These are phyloP conservation scores for Holacanthella duospinosa DNA, from an alignment of 2,888 invertebrate species.

Conservation along the genomic window DNA sequence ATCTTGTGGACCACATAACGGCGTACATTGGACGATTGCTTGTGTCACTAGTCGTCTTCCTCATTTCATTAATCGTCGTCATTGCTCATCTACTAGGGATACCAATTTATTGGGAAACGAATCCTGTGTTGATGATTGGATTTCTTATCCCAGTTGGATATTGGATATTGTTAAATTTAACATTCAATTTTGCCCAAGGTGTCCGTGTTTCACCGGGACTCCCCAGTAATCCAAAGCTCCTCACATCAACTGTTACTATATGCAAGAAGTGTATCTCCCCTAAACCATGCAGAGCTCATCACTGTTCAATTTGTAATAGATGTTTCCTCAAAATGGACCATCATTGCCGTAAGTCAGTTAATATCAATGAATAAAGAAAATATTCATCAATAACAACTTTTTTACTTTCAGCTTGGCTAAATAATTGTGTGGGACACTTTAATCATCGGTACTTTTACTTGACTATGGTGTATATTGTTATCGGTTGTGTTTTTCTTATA, in stretches of 20 bases:
- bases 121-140: constrained; percentile 52
- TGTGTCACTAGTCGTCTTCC: constrained; percentile 64
- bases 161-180: constrained; percentile 79
- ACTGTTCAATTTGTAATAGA: constrained; percentile 85
- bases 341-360: constrained; percentile 77
- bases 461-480: constrained; percentile 81
- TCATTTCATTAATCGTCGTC: constrained; percentile 68
- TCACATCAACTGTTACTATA: constrained; percentile 55
- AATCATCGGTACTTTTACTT: constrained; percentile 90
- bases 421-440: constrained; percentile 89
- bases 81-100: constrained; percentile 83
- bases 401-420: constrained; percentile 68
- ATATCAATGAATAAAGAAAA: background rate
- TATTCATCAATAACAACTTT: constrained; percentile 1
- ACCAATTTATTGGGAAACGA: constrained; percentile 78
- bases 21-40: constrained; percentile 68
- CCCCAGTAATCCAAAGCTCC: constrained; percentile 48
- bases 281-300: constrained; percentile 89
- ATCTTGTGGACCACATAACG: constrained; percentile 88
- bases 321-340: constrained; percentile 95
- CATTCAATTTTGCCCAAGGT: constrained; percentile 90
- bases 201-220: constrained; percentile 72
- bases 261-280: constrained; percentile 90
- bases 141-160: constrained; percentile 72
- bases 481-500: constrained; percentile 73